phyloP scores from a whole-genome alignment of 1,140 invertebrate genomes.

The Metopolophium dirhodum region DNA sequence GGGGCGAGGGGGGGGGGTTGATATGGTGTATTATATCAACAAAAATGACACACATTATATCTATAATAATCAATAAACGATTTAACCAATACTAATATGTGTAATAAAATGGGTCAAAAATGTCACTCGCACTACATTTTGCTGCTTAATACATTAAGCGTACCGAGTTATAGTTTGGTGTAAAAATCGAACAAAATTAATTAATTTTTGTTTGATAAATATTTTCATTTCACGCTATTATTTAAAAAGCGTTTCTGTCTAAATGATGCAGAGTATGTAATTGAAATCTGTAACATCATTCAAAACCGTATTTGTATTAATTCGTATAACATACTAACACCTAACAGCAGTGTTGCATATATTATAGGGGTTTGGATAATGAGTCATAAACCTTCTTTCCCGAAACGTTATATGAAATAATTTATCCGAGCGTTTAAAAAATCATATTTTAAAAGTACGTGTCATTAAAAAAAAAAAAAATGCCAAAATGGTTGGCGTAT shows the following conservation, averaged over 20 bases:
- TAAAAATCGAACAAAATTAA: neutral
- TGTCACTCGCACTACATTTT: neutral
- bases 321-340: neutral
- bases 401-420: neutral
- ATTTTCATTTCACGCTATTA: neutral
- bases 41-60: neutral
- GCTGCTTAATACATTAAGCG: neutral
- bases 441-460: neutral
- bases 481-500: neutral
- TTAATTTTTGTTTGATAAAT: neutral
- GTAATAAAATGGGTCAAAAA: neutral
- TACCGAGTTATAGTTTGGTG: neutral
- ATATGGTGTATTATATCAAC: no score
- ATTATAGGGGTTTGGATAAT: neutral
- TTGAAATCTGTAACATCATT: no score
- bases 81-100: neutral
- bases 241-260: neutral
- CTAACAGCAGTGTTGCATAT: neutral
- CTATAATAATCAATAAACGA: no score
- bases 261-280: neutral
- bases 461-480: neutral
- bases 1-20: no score
- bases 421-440: neutral
- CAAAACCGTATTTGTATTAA: neutral
- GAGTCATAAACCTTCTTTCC: neutral